Evolutionary conservation across 1,140 invertebrate species (phyloP).

Genomic region (Hycleus phaleratus): DNA sequence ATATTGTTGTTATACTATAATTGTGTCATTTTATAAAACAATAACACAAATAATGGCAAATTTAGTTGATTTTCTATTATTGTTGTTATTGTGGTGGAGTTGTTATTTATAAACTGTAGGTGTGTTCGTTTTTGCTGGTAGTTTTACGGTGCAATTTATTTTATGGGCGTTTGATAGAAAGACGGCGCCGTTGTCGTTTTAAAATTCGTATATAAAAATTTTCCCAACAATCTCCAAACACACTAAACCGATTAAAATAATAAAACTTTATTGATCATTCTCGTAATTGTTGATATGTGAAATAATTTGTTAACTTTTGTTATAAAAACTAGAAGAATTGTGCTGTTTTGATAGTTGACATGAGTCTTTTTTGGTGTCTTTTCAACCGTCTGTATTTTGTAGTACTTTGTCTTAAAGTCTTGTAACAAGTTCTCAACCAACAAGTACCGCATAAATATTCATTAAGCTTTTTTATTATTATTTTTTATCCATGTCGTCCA

Average conservation of each 20-base stretch:
- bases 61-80: too few relatives aligned
- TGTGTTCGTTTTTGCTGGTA: neutral
- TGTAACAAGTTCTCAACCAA: neutral
- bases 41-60: too few relatives aligned
- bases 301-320: too few relatives aligned
- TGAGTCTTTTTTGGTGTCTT: too few relatives aligned
- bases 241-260: conserved; percentile 5
- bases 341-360: too few relatives aligned
- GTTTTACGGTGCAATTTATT: conserved; percentile 10
- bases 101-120: too few relatives aligned
- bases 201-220: conserved; percentile 6
- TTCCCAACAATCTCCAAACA: conserved; percentile 1
- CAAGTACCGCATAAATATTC: conserved; percentile 9
- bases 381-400: neutral
- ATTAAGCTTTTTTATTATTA: neutral
- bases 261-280: conserved; percentile 1
- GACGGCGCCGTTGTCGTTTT: conserved; percentile 9
- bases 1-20: too few relatives aligned
- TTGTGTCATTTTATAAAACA: too few relatives aligned
- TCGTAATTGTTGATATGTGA: too few relatives aligned
- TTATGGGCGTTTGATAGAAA: neutral
- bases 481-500: neutral
- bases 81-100: too few relatives aligned
- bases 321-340: too few relatives aligned
- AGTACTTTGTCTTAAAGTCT: conserved; percentile 4